Conservation (phyloP, 2,888 invertebrate species). For the Acanthococcus lagerstroemiae region DNA sequence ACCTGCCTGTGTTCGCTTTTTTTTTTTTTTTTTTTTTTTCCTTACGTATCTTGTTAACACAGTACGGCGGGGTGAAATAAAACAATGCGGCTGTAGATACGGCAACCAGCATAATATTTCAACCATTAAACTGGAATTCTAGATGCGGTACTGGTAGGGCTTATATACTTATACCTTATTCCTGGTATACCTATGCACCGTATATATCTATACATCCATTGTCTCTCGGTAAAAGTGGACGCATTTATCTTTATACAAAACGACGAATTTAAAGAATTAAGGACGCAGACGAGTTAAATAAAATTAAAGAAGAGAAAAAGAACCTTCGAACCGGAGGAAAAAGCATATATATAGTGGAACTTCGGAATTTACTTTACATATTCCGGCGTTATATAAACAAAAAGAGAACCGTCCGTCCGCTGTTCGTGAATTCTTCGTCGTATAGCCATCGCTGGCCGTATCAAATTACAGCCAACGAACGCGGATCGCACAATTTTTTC, state of each 20-base stretch:
- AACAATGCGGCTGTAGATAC: conserved; percentile 26
- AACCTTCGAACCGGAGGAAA: background rate
- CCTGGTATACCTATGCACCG: background rate
- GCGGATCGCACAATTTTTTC: too few species aligned
- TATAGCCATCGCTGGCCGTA: too few species aligned
- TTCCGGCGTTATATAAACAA: too few species aligned
- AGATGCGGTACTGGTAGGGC: background rate
- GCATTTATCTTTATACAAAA: conserved; percentile 15
- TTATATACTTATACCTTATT: background rate
- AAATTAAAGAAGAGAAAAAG: background rate
- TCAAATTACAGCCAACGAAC: too few species aligned
- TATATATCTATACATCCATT: conserved; percentile 9
- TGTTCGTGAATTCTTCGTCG: too few species aligned
- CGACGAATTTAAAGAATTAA: conserved; percentile 14
- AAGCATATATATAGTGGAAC: background rate
- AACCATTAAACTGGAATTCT: conserved; percentile 26
- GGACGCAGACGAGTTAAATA: conserved; percentile 12
- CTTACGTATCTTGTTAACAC: conserved; percentile 8
- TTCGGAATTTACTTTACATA: background rate
- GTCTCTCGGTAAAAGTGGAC: conserved; percentile 18
- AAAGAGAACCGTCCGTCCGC: too few species aligned
- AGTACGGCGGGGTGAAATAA: conserved; percentile 13
- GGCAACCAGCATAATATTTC: conserved; percentile 28
- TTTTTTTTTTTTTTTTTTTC: background rate
- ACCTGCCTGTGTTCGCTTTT: conserved; percentile 9